Evolutionary conservation across 2,113 vertebrate species (phyloP).

Genomic region (Grus americana): DNA sequence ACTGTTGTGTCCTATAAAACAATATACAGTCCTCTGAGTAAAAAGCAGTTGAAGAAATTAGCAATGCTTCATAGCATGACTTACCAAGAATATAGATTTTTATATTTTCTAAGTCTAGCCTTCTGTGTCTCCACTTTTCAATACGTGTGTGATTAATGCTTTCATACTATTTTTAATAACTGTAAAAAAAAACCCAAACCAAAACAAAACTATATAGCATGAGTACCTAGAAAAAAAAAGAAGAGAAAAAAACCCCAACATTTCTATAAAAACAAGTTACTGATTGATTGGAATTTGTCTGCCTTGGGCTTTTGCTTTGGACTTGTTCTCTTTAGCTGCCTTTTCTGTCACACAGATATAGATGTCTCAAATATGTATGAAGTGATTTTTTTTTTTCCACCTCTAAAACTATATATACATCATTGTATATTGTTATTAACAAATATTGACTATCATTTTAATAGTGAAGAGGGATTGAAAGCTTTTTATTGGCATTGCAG

Average conservation of each 20-base stretch:
- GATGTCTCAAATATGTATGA: background rate
- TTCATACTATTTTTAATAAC: background rate
- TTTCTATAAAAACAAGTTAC: background rate
- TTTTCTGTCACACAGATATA: background rate
- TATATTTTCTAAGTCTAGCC: background rate
- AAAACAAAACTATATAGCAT: no score
- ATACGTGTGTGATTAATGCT: background rate
- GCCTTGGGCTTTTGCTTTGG: background rate
- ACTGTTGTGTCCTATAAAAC: background rate
- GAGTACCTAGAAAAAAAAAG: background rate
- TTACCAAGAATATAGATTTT: background rate
- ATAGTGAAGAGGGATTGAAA: background rate
- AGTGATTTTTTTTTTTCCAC: background rate
- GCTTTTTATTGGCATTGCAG: background rate
- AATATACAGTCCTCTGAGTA: background rate
- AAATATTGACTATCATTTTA: background rate
- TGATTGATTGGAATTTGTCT: background rate
- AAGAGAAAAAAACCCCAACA: fast-evolving
- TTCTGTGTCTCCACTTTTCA: background rate
- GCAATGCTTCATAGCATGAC: background rate
- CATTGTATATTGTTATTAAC: background rate
- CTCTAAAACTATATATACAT: background rate
- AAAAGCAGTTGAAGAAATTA: background rate
- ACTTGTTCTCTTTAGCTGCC: background rate
- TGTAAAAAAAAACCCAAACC: background rate